Conservation (phyloP, 2,888 invertebrate species). For the Aelia acuminata region DNA sequence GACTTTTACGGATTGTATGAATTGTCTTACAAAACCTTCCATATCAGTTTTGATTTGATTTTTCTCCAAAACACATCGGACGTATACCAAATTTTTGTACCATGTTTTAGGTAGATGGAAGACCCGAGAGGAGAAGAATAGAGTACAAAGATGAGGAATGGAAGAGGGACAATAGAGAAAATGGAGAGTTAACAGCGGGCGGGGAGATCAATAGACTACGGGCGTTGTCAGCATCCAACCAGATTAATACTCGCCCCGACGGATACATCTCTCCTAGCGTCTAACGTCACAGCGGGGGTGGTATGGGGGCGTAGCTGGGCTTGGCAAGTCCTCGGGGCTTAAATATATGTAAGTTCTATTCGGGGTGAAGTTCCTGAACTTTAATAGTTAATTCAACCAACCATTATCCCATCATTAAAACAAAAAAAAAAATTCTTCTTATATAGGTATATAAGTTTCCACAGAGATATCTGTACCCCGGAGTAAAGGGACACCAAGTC, state of each 20-base stretch:
- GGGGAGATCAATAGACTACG: constrained; percentile 60
- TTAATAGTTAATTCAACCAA: too few relatives aligned
- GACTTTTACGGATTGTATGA: too few relatives aligned
- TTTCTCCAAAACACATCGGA: too few relatives aligned
- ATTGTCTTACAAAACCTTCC: too few relatives aligned
- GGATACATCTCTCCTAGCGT: neutral
- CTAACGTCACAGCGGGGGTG: neutral
- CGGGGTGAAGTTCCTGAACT: too few relatives aligned
- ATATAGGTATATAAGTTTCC: too few relatives aligned
- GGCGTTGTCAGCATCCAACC: constrained; percentile 53
- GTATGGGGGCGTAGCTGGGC: neutral
- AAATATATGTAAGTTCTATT: neutral
- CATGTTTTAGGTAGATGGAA: neutral
- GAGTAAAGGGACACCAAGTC: too few relatives aligned
- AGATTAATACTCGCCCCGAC: constrained; percentile 37
- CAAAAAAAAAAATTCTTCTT: too few relatives aligned
- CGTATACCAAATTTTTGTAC: neutral
- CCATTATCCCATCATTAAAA: too few relatives aligned
- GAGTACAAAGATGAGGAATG: constrained; percentile 57
- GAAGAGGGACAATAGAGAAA: constrained; percentile 60
- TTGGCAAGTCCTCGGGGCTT: neutral
- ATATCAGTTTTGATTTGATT: too few relatives aligned
- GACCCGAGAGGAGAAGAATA: neutral
- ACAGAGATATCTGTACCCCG: too few relatives aligned
- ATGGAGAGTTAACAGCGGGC: constrained; percentile 65